These are phyloP conservation scores for Leptestheria dahalacensis DNA, from an alignment of 1,140 invertebrate species.

Conservation along the genomic window DNA sequence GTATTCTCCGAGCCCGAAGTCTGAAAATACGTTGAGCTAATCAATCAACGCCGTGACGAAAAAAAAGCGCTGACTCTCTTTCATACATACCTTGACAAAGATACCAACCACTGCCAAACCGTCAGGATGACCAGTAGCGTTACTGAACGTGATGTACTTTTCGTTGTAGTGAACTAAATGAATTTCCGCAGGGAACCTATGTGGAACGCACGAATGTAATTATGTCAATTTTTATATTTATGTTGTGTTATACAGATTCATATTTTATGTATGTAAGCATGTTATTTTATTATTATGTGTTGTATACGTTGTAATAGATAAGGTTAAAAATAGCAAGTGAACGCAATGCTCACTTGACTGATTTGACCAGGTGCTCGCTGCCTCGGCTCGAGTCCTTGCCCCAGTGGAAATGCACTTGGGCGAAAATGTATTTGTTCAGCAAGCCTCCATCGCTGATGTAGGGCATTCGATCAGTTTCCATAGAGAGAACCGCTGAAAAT, in stretches of 20 bases:
- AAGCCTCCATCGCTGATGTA: conserved; percentile 26
- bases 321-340: not conserved
- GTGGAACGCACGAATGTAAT: not conserved
- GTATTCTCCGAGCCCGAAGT: conserved; percentile 31
- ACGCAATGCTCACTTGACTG: conserved; percentile 27
- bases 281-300: too few species aligned
- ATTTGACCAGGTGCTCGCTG: conserved; percentile 37
- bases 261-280: too few species aligned
- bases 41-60: not conserved
- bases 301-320: too few species aligned
- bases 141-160: conserved; percentile 36
- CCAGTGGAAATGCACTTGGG: conserved; percentile 40
- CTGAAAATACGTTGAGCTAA: conserved; percentile 23
- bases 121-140: conserved; percentile 38
- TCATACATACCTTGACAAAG: conserved; percentile 41
- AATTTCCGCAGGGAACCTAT: conserved; percentile 29
- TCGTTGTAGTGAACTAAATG: conserved; percentile 54
- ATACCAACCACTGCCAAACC: conserved; percentile 53
- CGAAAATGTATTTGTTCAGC: conserved; percentile 28
- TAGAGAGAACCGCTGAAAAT: conserved; percentile 19
- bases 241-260: not conserved
- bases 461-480: conserved; percentile 19
- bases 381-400: conserved; percentile 30
- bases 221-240: not conserved
- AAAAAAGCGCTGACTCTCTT: not conserved